These are phyloP conservation scores for Campodea augens DNA, from an alignment of 1,140 invertebrate species.

Conservation along the genomic window DNA sequence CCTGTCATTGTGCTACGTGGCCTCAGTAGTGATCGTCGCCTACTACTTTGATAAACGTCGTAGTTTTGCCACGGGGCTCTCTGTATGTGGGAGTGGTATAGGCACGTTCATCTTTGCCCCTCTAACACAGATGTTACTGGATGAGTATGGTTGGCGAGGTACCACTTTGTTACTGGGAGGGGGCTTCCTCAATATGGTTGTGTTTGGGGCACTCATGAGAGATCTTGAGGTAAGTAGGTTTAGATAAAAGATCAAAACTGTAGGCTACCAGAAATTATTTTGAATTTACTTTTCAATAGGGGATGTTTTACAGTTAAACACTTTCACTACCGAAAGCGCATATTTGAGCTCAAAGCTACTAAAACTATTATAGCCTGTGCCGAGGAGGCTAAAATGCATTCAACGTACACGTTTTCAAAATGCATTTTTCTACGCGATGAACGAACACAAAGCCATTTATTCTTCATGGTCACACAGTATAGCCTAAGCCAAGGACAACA, in stretches of 20 bases:
- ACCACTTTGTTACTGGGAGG: slow-evolving; percentile 64
- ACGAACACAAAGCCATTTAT: no score
- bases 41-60: slow-evolving; percentile 87
- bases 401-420: no score
- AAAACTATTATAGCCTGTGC: no score
- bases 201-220: slow-evolving; percentile 67
- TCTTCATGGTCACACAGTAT: no score
- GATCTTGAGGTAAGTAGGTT: slow-evolving; percentile 42
- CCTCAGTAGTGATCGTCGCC: slow-evolving; percentile 80
- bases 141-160: slow-evolving; percentile 71
- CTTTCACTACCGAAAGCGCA: no score
- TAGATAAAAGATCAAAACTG: slow-evolving; percentile 16
- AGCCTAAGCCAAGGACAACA: no score
- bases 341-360: no score
- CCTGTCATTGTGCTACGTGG: slow-evolving; percentile 68
- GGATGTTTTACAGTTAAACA: no score
- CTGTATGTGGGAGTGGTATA: slow-evolving; percentile 74
- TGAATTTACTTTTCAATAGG: no score
- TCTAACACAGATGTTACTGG: slow-evolving; percentile 50
- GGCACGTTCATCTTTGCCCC: slow-evolving; percentile 84
- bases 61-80: slow-evolving; percentile 79
- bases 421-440: no score
- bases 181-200: slow-evolving; percentile 64
- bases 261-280: no score
- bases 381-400: no score